Base-by-base conservation (phyloP, 2,888 invertebrate species). In the Eupeodes latifasciatus region DNA sequence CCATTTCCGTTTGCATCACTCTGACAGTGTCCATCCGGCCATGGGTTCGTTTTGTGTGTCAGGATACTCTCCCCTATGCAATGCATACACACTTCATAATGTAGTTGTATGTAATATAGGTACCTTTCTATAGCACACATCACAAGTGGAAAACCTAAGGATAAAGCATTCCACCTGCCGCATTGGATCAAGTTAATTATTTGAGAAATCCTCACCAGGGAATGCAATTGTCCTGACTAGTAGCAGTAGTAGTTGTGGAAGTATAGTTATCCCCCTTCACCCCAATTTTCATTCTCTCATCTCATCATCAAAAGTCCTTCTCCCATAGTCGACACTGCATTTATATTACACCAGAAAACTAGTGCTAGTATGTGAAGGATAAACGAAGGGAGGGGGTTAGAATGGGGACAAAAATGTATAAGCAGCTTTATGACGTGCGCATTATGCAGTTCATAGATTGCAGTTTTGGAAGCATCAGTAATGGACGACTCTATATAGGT, bases 1-100 rank as follows among this genome's bases (percentile, higher is more conserved):
- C 78, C 83, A 88, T 88, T 88, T 88, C 88, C 88, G 84, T 84
- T 84, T 75, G 80, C 83, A 83, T 87, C 83, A 74, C 75, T 79
- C 82, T 82, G 80, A 77, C 83, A 74, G 80, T 75, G 69, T 77
- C 76, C 83, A 87, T 87, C 83, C 87, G 76, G 62, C n/a, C 53
- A 59, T 74, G 47, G 78, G 36, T 64, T 62, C 67, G 16, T 67
- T 69, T 51, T 67, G 59, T 67, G 49, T 51, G 47, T 59, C 19
- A 74, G 47, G 55, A 27, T 27, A 61, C 11, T 57, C 36, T 44
- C 57, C 40, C 12, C 4, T 61, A 36, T 16, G 27, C 40, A 16
- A 62, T 40, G 36, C 36, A 69, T 9, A 57, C 55, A 71, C 44
- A 71, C 71, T 44, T 57, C 14, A 36, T 40, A 27, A 27, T 27